phyloP scores from a whole-genome alignment of 2,888 invertebrate genomes.

The Parnassius mnemosyne region DNA sequence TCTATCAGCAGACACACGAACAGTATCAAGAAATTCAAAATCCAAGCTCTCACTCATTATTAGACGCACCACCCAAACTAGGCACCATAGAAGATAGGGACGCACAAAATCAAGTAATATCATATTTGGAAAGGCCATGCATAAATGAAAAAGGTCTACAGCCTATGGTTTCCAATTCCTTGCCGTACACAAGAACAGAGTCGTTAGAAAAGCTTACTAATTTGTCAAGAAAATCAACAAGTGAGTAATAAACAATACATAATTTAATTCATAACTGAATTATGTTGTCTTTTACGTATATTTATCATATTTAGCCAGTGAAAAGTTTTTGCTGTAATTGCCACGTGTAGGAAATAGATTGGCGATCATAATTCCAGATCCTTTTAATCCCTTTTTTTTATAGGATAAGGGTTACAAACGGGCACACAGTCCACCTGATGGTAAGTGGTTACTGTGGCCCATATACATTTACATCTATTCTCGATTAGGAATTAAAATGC shows the following conservation, averaged over 20 bases:
- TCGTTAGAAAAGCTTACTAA: conserved; percentile 40
- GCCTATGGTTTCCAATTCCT: conserved; percentile 25
- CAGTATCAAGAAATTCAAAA: conserved; percentile 43
- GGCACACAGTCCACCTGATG: too few relatives aligned
- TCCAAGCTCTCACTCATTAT: conserved; percentile 33
- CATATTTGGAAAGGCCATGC: conserved; percentile 12
- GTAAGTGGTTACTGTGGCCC: too few relatives aligned
- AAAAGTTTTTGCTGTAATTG: too few relatives aligned
- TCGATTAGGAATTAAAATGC: too few relatives aligned
- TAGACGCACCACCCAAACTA: conserved; percentile 41
- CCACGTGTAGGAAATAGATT: too few relatives aligned
- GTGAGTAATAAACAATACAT: conserved; percentile 46
- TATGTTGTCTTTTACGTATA: too few relatives aligned
- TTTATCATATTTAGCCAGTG: too few relatives aligned
- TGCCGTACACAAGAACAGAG: conserved; percentile 31
- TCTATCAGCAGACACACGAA: conserved; percentile 63
- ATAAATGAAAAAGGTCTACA: conserved; percentile 33
- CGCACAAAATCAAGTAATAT: background rate
- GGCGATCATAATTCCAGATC: too few relatives aligned
- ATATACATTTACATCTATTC: too few relatives aligned
- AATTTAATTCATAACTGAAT: background rate
- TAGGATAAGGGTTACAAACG: too few relatives aligned
- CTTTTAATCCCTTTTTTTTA: too few relatives aligned
- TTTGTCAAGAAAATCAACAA: conserved; percentile 52
- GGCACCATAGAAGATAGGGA: conserved; percentile 39